Evolutionary conservation across 2,888 invertebrate genomes (phyloP), one percentile per base, ranked within the genome.

Genomic region (Drosophila yooni): DNA sequence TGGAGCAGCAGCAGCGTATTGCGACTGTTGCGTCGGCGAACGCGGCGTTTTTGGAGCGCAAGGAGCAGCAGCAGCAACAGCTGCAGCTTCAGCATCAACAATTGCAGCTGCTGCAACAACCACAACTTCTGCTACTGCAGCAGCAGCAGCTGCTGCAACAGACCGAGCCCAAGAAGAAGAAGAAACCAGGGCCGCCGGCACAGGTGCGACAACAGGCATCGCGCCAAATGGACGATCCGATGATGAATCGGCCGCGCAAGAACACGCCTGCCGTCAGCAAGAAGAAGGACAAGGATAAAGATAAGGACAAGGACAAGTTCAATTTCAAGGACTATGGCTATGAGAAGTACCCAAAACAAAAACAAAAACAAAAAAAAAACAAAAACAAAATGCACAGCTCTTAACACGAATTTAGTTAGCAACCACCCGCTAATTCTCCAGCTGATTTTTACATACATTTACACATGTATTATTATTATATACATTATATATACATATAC

Each of bases 241-340:
- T 92, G 70, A 93, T 92, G 92, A 91, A 93, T 80, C 92, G 93
- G 0, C 93, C 93, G 4, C 83, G 93, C 31, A 91, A 91, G 43
- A 79, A 77, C 6, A 82, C 87, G 2, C 85, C 90, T 3, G 76
- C 83, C 13, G 3, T 62, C 10, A 70, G 53, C 65, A 89, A 82
- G 76, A 87, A 89, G 66, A 91, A 90, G 79, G 76, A 90, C 72
- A 85, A 88, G 57, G 65, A 78, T 18, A 76, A 78, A 66, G 76
- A 75, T n/a, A 61, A 59, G 70, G 75, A 75, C 36, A 61, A 59
- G 74, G 66, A 76, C 68, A 71, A 52, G 71, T 85, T 63, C 66
- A 70, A 50, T 64, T 85, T 65, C 76, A 67, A 78, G 74, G 80
- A 84, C 69, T 79, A 76, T 64, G 75, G 71, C 79, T 85, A 90